Base-by-base conservation (phyloP, 2,888 invertebrate genomes). In the Archips xylosteana region DNA sequence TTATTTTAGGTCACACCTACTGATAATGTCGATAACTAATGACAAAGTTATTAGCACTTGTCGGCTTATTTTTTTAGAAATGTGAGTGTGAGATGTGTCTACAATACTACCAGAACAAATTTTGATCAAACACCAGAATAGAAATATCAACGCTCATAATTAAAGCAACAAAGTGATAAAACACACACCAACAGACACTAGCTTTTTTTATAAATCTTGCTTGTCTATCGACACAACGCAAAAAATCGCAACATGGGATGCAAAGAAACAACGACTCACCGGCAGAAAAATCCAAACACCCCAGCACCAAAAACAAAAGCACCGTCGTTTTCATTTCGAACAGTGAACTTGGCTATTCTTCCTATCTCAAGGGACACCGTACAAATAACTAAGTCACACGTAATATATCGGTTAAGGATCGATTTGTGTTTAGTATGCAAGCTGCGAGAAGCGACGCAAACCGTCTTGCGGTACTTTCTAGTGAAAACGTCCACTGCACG, bases 401-500 rank as follows among this genome's bases (percentile, higher is more conserved):
- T 88, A 87, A 83, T 85, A 85, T 85, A 82, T 85, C 82, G 85
- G 80, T 79, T 81, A 89, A 89, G 88, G 87, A 87, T 87, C 80
- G 82, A 79, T 78, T 80, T 79, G 77, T 39, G 84, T 90, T 94
- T 94, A 92, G 93, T 94, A 93, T 94, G 92, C 94, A 90, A 88
- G 90, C 84, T 87, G 85, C 87, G 89, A 85, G 81, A 82, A 85
- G 89, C 87, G 83, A 75, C 89, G 89, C 87, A 84, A 54, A 89
- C 91, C 88, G 86, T 82, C 86, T 89, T 89, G 89, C 89, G 90
- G 91, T 89, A 94, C 95, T 95, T 95, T 95, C 95, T 94, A 91
- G 85, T 89, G 86, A 87, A 94, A 95, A 81, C 83, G 79, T 80
- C 79, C 83, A 85, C 86, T 81, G 85, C 84, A 82, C 81, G 57